Conservation (phyloP, 2,797 vertebrate species). For the Taenioides sp. region DNA sequence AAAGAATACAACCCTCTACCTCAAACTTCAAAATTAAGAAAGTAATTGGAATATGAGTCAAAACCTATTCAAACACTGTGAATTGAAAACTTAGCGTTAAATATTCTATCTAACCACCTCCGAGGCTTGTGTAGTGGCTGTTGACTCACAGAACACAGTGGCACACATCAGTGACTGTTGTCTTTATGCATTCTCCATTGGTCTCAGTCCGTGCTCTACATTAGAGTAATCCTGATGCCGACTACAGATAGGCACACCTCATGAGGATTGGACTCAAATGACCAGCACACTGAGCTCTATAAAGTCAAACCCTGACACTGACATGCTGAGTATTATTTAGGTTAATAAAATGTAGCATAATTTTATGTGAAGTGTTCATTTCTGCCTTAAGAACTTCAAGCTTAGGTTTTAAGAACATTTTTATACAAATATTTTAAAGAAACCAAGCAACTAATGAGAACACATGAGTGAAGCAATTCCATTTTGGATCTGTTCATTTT, state of each 20-base stretch:
- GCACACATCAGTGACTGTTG: slow-evolving; percentile 9
- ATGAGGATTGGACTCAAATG: slow-evolving; percentile 6
- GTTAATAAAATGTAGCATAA: not conserved
- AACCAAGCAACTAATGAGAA: too few relatives aligned
- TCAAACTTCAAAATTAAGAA: not conserved
- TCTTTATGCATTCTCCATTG: slow-evolving; percentile 46
- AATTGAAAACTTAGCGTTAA: not conserved
- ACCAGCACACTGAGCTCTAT: not conserved
- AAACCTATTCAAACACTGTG: not conserved
- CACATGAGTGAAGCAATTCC: too few relatives aligned
- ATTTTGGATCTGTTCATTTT: too few relatives aligned
- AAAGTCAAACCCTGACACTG: not conserved
- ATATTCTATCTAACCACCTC: not conserved
- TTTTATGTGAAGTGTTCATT: not conserved
- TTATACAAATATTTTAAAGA: too few relatives aligned
- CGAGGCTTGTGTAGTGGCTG: not conserved
- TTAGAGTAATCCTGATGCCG: slow-evolving; percentile 8
- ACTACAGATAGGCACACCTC: slow-evolving; percentile 10
- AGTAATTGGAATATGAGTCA: not conserved
- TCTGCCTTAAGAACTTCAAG: not conserved
- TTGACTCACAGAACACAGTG: not conserved
- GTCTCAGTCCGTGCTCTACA: slow-evolving; percentile 26
- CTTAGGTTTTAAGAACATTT: not conserved
- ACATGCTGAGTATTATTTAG: not conserved
- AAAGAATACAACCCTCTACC: not conserved